Evolutionary conservation across 1,140 invertebrate species (phyloP).

Genomic region (Drosophila ananassae): DNA sequence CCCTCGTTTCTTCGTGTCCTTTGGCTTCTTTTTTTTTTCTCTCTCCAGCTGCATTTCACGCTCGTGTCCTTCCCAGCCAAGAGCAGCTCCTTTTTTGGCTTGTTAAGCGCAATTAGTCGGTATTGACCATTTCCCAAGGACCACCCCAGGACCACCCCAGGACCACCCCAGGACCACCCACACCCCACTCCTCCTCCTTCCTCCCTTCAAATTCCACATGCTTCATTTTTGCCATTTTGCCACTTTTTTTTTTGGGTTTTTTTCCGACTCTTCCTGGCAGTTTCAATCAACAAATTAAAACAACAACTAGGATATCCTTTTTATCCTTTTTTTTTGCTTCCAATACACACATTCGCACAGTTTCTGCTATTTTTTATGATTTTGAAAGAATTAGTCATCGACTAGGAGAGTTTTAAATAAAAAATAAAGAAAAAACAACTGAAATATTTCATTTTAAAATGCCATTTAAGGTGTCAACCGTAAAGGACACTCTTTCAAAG

Average conservation of each 20-base stretch:
- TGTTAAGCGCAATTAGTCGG: constrained; percentile 73
- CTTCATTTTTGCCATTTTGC: constrained; percentile 30
- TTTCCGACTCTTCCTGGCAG: not conserved
- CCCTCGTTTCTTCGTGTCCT: constrained; percentile 20
- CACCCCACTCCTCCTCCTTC: not conserved
- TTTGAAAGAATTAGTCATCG: too few relatives aligned
- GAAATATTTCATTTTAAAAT: too few relatives aligned
- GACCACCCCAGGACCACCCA: constrained; percentile 12
- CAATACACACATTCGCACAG: constrained; percentile 13
- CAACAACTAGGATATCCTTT: constrained; percentile 23
- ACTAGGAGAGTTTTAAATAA: too few relatives aligned
- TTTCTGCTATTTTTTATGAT: not conserved
- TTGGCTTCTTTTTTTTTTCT: constrained; percentile 16
- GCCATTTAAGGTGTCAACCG: too few relatives aligned
- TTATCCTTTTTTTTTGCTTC: constrained; percentile 5
- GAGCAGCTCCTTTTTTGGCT: constrained; percentile 43
- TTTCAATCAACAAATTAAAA: constrained; percentile 59
- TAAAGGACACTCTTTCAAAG: too few relatives aligned
- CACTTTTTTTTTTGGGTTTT: not conserved
- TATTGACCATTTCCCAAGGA: constrained; percentile 64
- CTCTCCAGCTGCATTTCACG: constrained; percentile 37
- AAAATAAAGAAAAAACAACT: too few relatives aligned
- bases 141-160: too few relatives aligned
- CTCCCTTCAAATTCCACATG: constrained; percentile 17
- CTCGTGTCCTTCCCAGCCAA: constrained; percentile 26